A percentile compares a stretch with the other conserved stretches of the same genome.
These are phyloP conservation scores for Achlya flavicornis DNA, from an alignment of 2,888 invertebrate species.

Conservation along the genomic window DNA sequence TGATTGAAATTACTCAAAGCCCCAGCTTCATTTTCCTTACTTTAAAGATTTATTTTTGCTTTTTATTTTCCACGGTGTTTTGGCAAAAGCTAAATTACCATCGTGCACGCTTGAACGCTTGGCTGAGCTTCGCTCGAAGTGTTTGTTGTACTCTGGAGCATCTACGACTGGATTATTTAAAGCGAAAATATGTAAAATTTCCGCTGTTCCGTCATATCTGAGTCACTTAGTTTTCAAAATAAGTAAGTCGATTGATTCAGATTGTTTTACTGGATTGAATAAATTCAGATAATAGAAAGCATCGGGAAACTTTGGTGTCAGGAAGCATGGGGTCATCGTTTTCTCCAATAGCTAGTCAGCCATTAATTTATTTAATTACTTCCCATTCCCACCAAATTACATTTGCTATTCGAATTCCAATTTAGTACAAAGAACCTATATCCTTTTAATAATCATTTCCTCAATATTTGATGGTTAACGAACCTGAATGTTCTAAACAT, in stretches of 20 bases:
- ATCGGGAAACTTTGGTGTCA: conserved; percentile 29
- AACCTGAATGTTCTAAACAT: too few species aligned
- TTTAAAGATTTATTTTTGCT: conserved; percentile 30
- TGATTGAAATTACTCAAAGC: conserved; percentile 64
- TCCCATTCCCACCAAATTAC: conserved; percentile 35
- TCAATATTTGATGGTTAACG: background rate
- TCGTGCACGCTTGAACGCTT: conserved; percentile 29
- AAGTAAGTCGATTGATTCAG: background rate
- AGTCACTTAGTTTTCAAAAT: background rate
- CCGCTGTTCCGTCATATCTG: background rate
- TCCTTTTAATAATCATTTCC: conserved; percentile 17
- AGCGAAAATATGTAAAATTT: conserved; percentile 28
- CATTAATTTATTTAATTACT: conserved; percentile 55
- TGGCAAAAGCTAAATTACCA: conserved; percentile 48
- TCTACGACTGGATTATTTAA: conserved; percentile 26
- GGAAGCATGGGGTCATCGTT: conserved; percentile 42
- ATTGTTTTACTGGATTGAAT: too few species aligned
- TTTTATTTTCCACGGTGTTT: conserved; percentile 42
- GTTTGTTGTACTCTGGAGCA: conserved; percentile 26
- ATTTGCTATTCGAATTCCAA: conserved; percentile 37
- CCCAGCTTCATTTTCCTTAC: conserved; percentile 38
- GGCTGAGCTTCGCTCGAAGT: conserved; percentile 23
- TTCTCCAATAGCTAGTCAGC: conserved; percentile 44
- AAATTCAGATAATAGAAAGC: conserved; percentile 28
- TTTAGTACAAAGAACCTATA: conserved; percentile 22